A percentile compares a stretch with the other conserved stretches of the same genome.
Evolutionary conservation across 2,797 vertebrate genomes (phyloP).

Genomic region (Gallinago stenura): DNA sequence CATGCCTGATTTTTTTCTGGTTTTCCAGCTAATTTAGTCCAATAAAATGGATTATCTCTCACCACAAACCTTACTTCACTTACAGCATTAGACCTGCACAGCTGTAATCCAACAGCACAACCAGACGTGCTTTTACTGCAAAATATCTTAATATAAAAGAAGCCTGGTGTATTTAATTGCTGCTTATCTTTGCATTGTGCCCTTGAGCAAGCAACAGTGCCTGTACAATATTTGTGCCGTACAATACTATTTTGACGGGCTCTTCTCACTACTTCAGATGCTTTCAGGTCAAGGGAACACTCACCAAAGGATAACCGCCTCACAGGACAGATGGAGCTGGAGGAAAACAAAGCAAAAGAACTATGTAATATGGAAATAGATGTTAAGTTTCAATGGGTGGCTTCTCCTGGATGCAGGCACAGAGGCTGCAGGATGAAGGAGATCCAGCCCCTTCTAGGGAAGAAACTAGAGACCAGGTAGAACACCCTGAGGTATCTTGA

Average conservation of each 20-base stretch:
- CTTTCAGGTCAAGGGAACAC: neutral
- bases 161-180: neutral
- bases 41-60: neutral
- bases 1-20: neutral
- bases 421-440: neutral
- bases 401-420: neutral
- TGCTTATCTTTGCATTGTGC: neutral
- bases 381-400: neutral
- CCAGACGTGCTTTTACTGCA: neutral
- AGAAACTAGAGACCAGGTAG: neutral
- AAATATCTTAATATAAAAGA: neutral
- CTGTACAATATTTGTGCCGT: neutral
- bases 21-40: neutral
- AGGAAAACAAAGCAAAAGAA: neutral
- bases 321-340: fast-evolving
- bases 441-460: neutral
- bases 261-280: neutral
- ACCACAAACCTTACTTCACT: neutral
- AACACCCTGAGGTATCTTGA: neutral
- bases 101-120: fast-evolving
- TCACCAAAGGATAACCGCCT: neutral
- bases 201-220: neutral
- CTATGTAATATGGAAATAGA: neutral
- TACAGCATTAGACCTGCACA: neutral
- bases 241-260: neutral